These are phyloP conservation scores for Beris morrisii DNA, from an alignment of 2,888 invertebrate genomes.

Conservation along the genomic window DNA sequence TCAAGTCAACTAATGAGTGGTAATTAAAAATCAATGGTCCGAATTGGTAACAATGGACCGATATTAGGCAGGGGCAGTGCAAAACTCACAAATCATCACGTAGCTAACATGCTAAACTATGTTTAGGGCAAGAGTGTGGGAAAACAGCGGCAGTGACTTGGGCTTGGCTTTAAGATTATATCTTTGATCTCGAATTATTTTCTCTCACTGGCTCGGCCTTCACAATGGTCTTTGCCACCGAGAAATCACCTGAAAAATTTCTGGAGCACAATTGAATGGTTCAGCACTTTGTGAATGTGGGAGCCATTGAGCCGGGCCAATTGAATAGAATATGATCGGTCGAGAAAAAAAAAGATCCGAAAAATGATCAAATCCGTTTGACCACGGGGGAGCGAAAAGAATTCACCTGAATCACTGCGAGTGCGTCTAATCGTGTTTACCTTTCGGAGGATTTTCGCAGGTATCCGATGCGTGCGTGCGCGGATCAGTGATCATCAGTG, in stretches of 20 bases:
- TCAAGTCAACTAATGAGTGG: too few relatives aligned
- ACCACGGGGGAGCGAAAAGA: not conserved
- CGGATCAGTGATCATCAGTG: too few relatives aligned
- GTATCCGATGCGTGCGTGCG: too few relatives aligned
- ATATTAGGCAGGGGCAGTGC: too few relatives aligned
- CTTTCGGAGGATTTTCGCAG: not conserved
- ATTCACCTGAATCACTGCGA: constrained; percentile 8
- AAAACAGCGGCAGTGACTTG: not conserved
- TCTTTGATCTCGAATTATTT: not conserved
- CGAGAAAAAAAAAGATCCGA: too few relatives aligned
- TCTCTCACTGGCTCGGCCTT: not conserved
- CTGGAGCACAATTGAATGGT: constrained; percentile 2
- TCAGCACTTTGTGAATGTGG: constrained; percentile 5
- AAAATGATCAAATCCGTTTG: too few relatives aligned
- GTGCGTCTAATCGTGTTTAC: constrained; percentile 12
- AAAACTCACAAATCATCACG: too few relatives aligned
- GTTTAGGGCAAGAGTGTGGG: not conserved
- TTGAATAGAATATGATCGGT: too few relatives aligned
- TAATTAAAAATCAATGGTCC: too few relatives aligned
- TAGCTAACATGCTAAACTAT: too few relatives aligned
- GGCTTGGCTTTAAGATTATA: not conserved
- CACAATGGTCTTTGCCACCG: constrained; percentile 8
- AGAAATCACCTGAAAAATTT: constrained; percentile 2
- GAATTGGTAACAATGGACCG: too few relatives aligned
- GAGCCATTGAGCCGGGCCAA: not conserved